These are phyloP conservation scores for Psammodynastes pulverulentus DNA, from an alignment of 2,113 vertebrate species.

Conservation along the genomic window DNA sequence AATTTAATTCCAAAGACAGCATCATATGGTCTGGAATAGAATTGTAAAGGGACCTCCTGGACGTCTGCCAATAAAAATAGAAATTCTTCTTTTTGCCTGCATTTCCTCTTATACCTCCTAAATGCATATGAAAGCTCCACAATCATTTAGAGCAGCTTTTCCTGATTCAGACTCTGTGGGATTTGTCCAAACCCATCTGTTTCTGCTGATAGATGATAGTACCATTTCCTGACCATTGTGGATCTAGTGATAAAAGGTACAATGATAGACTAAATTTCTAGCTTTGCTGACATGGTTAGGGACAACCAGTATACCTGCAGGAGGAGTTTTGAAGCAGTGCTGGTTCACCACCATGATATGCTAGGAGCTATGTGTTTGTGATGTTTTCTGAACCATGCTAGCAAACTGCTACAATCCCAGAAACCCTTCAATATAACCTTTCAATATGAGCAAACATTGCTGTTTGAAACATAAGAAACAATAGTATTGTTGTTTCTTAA, in stretches of 20 bases:
- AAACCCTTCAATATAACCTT: background rate
- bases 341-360: background rate
- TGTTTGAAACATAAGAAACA: background rate
- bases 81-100: background rate
- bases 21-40: background rate
- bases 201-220: background rate
- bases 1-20: conserved; percentile 15
- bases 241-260: background rate
- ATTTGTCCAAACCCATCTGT: background rate
- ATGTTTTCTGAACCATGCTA: background rate
- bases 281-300: background rate
- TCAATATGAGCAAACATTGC: background rate
- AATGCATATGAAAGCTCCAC: background rate
- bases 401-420: background rate
- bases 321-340: background rate
- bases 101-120: background rate
- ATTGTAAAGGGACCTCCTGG: background rate
- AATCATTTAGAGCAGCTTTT: background rate
- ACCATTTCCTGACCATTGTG: background rate
- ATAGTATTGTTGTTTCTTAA: background rate
- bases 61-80: background rate
- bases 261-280: background rate
- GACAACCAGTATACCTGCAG: background rate
- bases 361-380: background rate
- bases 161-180: background rate